These are phyloP conservation scores for Paramormyrops kingsleyae DNA, from an alignment of 2,113 vertebrate species.

Conservation along the genomic window DNA sequence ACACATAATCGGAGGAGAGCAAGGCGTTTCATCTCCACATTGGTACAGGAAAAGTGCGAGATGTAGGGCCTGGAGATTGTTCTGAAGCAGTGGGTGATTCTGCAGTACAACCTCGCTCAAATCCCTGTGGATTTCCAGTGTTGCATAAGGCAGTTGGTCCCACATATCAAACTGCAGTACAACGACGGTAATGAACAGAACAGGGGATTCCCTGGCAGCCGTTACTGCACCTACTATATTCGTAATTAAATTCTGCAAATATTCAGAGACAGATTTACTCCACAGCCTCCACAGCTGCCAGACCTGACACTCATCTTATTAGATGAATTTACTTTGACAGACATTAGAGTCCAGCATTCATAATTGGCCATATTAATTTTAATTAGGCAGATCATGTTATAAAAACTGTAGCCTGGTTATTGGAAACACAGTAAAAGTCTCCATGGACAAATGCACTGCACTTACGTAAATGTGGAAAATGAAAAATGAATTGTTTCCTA, in stretches of 20 bases:
- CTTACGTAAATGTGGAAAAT: not conserved
- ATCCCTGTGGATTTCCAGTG: slow-evolving; percentile 43
- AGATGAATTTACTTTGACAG: not conserved
- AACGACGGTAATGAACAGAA: not conserved
- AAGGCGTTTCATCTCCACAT: slow-evolving; percentile 35
- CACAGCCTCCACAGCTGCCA: not conserved
- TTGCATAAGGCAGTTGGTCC: slow-evolving; percentile 32
- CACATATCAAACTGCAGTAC: not conserved
- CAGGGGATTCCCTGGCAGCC: not conserved
- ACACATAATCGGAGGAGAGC: slow-evolving; percentile 46
- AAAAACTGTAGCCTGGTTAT: not conserved
- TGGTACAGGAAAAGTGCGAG: slow-evolving; percentile 22
- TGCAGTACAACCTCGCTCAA: slow-evolving; percentile 40
- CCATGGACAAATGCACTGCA: not conserved
- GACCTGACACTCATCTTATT: not conserved
- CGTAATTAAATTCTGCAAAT: not conserved
- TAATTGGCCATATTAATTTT: not conserved
- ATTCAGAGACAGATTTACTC: not conserved
- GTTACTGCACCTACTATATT: not conserved
- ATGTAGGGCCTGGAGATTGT: slow-evolving; percentile 17
- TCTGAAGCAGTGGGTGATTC: slow-evolving; percentile 21
- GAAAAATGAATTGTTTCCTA: not conserved
- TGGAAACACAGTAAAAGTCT: not conserved
- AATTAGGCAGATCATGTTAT: not conserved
- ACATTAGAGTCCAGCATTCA: not conserved